Percentiles rank a stretch among this genome's conserved stretches.
These are phyloP conservation scores for Chlorops oryzae DNA, from an alignment of 1,140 invertebrate genomes.

Conservation along the genomic window DNA sequence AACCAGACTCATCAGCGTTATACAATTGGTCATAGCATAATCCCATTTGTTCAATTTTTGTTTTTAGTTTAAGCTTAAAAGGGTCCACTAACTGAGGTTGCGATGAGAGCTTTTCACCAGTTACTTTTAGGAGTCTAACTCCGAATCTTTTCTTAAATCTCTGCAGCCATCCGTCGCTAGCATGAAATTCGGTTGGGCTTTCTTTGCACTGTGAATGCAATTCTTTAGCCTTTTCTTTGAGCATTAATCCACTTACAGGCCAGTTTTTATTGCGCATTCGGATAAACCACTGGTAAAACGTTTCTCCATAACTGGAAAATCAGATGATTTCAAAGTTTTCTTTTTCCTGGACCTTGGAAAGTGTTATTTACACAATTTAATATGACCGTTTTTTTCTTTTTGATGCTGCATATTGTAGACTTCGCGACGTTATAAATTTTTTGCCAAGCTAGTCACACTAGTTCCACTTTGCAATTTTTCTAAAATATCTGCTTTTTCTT, in stretches of 20 bases:
- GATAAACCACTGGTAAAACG: neutral
- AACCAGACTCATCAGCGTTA: slow-evolving; percentile 46
- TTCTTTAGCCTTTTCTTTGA: slow-evolving; percentile 7
- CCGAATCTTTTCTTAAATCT: slow-evolving; percentile 33
- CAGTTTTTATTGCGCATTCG: neutral
- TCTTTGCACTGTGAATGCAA: slow-evolving; percentile 1
- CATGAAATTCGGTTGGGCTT: slow-evolving; percentile 10
- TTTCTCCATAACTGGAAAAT: no score
- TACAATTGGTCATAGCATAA: slow-evolving; percentile 36
- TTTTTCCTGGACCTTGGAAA: no score
- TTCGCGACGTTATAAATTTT: no score
- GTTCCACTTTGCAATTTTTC: no score
- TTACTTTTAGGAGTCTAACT: slow-evolving; percentile 35
- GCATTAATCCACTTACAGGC: neutral
- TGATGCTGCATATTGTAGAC: slow-evolving; percentile 1
- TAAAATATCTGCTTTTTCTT: no score
- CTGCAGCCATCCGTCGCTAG: slow-evolving; percentile 47
- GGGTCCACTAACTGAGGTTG: slow-evolving; percentile 23
- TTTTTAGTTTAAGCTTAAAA: no score
- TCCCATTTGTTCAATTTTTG: slow-evolving; percentile 23
- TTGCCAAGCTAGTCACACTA: no score
- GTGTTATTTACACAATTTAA: neutral
- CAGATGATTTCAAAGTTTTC: no score
- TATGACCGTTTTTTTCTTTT: neutral
- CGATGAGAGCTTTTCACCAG: slow-evolving; percentile 36